Percentiles rank a stretch among this genome's conserved stretches.
Evolutionary conservation across 2,797 vertebrate species (phyloP).

Genomic region (Manis javanica): DNA sequence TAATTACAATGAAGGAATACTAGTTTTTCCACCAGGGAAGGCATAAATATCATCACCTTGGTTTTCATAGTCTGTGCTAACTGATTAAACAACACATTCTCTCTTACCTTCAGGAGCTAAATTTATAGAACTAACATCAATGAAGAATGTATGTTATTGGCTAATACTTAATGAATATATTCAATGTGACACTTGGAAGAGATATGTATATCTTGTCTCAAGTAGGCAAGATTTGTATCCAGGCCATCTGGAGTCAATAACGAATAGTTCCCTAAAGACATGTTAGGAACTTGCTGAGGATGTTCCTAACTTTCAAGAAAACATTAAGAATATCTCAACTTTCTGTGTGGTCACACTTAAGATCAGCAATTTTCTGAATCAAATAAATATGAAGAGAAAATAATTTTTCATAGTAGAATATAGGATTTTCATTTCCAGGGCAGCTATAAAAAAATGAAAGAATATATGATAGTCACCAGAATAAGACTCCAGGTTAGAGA

Average conservation of each 20-base stretch:
- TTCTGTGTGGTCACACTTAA: neutral
- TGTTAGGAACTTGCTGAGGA: neutral
- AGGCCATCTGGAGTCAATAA: neutral
- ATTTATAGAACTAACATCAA: neutral
- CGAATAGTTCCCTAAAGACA: neutral
- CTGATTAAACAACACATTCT: neutral
- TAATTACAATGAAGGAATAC: neutral
- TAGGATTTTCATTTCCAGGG: neutral
- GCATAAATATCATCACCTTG: neutral
- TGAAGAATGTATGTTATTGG: neutral
- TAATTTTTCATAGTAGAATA: neutral
- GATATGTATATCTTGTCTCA: neutral
- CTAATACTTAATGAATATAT: neutral
- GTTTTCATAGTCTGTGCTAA: neutral
- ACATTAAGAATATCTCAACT: neutral
- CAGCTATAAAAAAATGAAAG: neutral
- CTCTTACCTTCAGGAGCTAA: neutral
- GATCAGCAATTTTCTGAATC: neutral
- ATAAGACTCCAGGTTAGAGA: neutral
- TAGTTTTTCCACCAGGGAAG: neutral
- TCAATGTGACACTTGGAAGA: neutral
- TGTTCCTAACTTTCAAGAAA: neutral
- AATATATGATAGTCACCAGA: neutral
- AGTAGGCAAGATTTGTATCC: neutral
- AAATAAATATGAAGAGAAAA: neutral